Conservation (phyloP, 1,140 invertebrate genomes). For the Panonychus citri region DNA sequence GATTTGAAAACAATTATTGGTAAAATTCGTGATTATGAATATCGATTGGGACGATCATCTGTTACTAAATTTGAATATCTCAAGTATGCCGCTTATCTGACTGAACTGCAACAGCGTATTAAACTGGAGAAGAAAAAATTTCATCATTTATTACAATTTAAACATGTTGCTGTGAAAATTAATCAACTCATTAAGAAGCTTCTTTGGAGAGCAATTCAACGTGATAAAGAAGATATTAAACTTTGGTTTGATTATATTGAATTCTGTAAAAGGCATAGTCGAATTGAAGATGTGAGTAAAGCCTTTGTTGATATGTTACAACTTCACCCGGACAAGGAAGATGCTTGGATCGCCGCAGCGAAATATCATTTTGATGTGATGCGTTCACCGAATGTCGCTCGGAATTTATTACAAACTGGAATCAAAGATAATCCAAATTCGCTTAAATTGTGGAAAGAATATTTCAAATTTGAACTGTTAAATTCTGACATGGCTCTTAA, state of each 20-base stretch:
- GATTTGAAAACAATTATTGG: conserved; percentile 42
- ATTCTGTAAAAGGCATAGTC: conserved; percentile 37
- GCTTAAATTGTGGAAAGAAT: conserved; percentile 33
- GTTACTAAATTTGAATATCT: conserved; percentile 45
- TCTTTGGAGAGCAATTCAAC: conserved; percentile 27
- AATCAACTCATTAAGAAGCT: conserved; percentile 37
- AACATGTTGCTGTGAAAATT: conserved; percentile 38
- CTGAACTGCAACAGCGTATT: conserved; percentile 38
- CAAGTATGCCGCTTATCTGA: conserved; percentile 44
- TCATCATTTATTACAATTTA: conserved; percentile 28
- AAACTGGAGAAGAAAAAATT: conserved; percentile 22
- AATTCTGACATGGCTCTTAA: conserved; percentile 16
- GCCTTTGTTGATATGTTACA: conserved; percentile 32
- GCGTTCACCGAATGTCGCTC: conserved; percentile 36
- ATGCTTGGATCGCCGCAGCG: conserved; percentile 43
- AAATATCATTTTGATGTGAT: conserved; percentile 46
- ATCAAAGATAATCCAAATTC: conserved; percentile 38
- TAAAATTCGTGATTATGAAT: conserved; percentile 41
- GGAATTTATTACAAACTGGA: conserved; percentile 37
- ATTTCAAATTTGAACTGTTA: conserved; percentile 19
- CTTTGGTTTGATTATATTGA: conserved; percentile 45
- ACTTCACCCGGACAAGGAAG: conserved; percentile 39
- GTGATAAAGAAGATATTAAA: conserved; percentile 38
- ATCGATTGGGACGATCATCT: conserved; percentile 37
- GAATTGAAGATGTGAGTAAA: conserved; percentile 21